Base-by-base conservation (phyloP, 2,113 vertebrate species). In the Zosterops pallidus region DNA sequence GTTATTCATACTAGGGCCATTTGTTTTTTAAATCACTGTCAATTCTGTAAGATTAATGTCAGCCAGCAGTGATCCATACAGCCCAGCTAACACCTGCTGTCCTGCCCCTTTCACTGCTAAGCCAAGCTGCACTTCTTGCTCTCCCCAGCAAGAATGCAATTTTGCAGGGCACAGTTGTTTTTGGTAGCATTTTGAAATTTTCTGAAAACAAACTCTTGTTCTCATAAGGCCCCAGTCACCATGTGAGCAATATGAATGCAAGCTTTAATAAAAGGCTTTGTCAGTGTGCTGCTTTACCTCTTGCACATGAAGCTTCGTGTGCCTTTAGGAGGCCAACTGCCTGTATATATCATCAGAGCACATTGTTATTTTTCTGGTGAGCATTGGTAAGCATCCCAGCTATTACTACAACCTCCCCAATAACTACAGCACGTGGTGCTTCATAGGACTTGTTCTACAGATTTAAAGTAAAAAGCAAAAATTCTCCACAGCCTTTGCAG, bases 401-500 rank as follows among this genome's bases (percentile, higher is more conserved):
- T 77, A 59, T 37, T 76, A 28, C 90, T 90, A 77, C 79, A 33
- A 65, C 83, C 62, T 91, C 57, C 42, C 56, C 29, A 5, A 46
- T 31, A 82, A 33, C 65, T 69, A 1, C 6, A 63, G 20, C n/a
- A 64, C 9, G 1, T 39, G 44, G 23, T 82, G 55, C 68, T 83
- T 69, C 78, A 23, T 1, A 89, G 78, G 53, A 82, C 29, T 65
- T 70, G 47, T 56, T 86, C 62, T 94, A 56, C n/a, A 67, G 62
- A 63, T 72, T 31, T 79, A 12, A 62, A 78, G 86, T 55, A 53
- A 64, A 92, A 92, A 96, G 47, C 86, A 89, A 88, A 90, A 64
- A 22, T 56, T 80, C 70, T 91, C 67, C 79, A 67, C 0, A 8
- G 83, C 75, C 56, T 95, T 86, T 89, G 86, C 80, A 77, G 86